phyloP scores from a whole-genome alignment of 2,797 vertebrate genomes.

The Parotocinclus haroldoi region DNA sequence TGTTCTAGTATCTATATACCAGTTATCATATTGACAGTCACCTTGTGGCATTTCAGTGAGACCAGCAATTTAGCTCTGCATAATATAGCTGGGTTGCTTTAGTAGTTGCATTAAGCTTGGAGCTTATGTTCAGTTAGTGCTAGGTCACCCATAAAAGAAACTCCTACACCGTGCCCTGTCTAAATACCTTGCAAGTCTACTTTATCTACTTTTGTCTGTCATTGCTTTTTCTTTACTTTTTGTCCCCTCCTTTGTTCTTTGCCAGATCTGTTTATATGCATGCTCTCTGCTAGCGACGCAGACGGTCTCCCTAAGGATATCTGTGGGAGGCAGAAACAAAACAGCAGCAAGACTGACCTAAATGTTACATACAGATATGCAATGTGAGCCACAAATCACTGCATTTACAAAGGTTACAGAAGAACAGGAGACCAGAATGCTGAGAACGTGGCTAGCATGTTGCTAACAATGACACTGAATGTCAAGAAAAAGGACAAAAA shows the following conservation, averaged over 20 bases:
- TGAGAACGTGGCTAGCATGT: constrained; percentile 3
- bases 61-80: too few species aligned
- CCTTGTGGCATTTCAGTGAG: too few species aligned
- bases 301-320: constrained; percentile 44
- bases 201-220: constrained; percentile 6
- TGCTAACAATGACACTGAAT: constrained; percentile 17
- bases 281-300: constrained; percentile 34
- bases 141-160: too few species aligned
- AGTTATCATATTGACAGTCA: too few species aligned
- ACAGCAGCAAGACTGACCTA: constrained; percentile 47
- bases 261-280: constrained; percentile 32
- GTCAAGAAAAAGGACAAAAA: background rate
- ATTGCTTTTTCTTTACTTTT: background rate
- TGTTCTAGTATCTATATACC: too few species aligned
- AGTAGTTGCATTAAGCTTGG: too few species aligned
- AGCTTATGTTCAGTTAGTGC: too few species aligned
- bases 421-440: constrained; percentile 25
- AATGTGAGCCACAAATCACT: constrained; percentile 38
- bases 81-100: too few species aligned
- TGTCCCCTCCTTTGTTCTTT: constrained; percentile 20
- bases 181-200: too few species aligned
- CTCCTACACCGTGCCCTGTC: too few species aligned
- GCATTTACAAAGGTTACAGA: constrained; percentile 42
- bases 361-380: constrained; percentile 44
- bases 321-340: constrained; percentile 45